phyloP scores from a whole-genome alignment of 2,797 vertebrate genomes.

The Perdix hodgsoniae region DNA sequence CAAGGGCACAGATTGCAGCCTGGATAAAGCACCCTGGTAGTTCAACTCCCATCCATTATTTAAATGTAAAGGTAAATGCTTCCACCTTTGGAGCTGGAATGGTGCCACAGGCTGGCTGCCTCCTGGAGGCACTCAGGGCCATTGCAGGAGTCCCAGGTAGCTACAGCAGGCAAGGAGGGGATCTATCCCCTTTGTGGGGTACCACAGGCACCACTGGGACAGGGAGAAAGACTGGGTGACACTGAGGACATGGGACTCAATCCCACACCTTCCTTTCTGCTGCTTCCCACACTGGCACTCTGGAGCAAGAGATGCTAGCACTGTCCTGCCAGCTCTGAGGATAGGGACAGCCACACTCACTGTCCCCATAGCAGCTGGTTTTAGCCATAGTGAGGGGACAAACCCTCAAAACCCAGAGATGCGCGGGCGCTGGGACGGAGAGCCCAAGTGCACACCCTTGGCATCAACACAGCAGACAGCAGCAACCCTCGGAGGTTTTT shows the following conservation, averaged over 20 bases:
- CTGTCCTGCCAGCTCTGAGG: neutral
- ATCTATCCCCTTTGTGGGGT: neutral
- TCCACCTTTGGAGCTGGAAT: slow-evolving; percentile 48
- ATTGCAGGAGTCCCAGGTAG: neutral
- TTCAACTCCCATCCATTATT: slow-evolving; percentile 64
- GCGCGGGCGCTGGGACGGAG: fast-evolving
- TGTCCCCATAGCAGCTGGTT: neutral
- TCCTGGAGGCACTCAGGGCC: neutral
- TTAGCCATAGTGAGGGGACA: fast-evolving
- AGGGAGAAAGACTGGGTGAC: neutral
- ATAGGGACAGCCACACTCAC: neutral
- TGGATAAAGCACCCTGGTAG: slow-evolving; percentile 36
- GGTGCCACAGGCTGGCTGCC: neutral
- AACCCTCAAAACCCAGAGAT: fast-evolving
- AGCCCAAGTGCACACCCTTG: neutral
- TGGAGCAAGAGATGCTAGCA: too few relatives aligned
- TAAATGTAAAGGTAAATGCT: slow-evolving; percentile 62
- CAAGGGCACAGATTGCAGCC: slow-evolving; percentile 46
- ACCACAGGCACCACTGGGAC: neutral
- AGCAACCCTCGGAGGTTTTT: neutral
- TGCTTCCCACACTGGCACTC: neutral
- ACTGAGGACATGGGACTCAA: fast-evolving
- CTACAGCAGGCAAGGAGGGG: neutral
- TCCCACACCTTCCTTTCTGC: neutral
- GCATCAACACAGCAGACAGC: neutral